These are phyloP conservation scores for Drosophila aldrichi DNA, from an alignment of 2,888 invertebrate genomes.

Conservation along the genomic window DNA sequence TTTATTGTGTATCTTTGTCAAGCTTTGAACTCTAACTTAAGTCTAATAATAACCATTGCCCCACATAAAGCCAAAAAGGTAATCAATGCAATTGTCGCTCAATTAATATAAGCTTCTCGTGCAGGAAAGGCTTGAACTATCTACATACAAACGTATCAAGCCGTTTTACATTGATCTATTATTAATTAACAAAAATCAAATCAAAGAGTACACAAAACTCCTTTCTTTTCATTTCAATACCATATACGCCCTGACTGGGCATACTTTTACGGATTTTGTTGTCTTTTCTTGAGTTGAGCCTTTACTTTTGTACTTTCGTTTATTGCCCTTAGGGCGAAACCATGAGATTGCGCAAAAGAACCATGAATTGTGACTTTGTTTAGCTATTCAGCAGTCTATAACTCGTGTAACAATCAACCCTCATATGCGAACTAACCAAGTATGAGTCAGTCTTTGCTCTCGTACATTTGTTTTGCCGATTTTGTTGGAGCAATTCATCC, in stretches of 20 bases:
- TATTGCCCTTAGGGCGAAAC: slow-evolving; percentile 18
- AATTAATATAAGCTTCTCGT: slow-evolving; percentile 43
- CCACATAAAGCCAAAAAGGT: slow-evolving; percentile 38
- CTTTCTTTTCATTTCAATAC: slow-evolving; percentile 24
- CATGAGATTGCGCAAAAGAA: slow-evolving; percentile 62
- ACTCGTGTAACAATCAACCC: neutral
- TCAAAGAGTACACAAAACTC: slow-evolving; percentile 12
- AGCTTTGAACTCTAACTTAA: slow-evolving; percentile 39
- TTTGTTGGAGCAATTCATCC: slow-evolving; percentile 35
- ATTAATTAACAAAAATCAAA: neutral
- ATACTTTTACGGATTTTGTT: slow-evolving; percentile 18
- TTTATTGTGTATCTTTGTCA: slow-evolving; percentile 42
- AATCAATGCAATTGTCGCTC: slow-evolving; percentile 35
- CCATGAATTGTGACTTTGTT: slow-evolving; percentile 72
- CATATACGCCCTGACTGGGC: slow-evolving; percentile 10
- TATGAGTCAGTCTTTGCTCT: slow-evolving; percentile 28
- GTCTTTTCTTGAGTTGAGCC: slow-evolving; percentile 4
- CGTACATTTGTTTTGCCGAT: slow-evolving; percentile 77
- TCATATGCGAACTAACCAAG: slow-evolving; percentile 7
- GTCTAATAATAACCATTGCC: slow-evolving; percentile 13
- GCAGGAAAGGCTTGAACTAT: slow-evolving; percentile 3
- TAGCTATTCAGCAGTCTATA: slow-evolving; percentile 21
- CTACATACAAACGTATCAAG: neutral
- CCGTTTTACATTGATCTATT: neutral
- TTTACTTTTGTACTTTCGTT: slow-evolving; percentile 3